A percentile compares a stretch with the other conserved stretches of the same genome.
phyloP scores from a whole-genome alignment of 2,888 invertebrate genomes.

The Pediacus dermestoides region DNA sequence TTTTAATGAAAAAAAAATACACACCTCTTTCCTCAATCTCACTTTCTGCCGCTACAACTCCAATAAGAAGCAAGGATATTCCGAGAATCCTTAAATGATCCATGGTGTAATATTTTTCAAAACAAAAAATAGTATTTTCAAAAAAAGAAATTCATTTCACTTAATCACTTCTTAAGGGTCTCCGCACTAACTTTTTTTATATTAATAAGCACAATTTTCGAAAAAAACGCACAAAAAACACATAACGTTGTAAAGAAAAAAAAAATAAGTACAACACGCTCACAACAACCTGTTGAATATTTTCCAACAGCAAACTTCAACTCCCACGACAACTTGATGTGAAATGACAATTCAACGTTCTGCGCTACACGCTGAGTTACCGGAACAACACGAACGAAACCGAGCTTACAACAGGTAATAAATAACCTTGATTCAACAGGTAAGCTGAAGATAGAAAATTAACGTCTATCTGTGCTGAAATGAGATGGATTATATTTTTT shows the following conservation, averaged over 20 bases:
- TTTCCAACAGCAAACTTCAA: slow-evolving; percentile 15
- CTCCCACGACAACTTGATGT: slow-evolving; percentile 27
- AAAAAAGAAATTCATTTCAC: slow-evolving; percentile 17
- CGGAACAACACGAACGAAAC: slow-evolving; percentile 18
- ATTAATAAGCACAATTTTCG: slow-evolving; percentile 4
- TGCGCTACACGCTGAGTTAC: slow-evolving; percentile 20
- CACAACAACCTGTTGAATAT: slow-evolving; percentile 32
- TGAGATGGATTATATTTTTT: slow-evolving; percentile 13
- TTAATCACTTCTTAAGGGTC: slow-evolving; percentile 6
- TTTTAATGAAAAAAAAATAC: slow-evolving; percentile 16
- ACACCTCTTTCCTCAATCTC: slow-evolving; percentile 40
- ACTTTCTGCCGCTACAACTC: slow-evolving; percentile 12
- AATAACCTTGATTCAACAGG: slow-evolving; percentile 23
- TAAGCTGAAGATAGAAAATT: slow-evolving; percentile 19
- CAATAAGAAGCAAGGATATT: slow-evolving; percentile 14
- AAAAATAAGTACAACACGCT: slow-evolving; percentile 24
- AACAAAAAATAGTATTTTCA: too few species aligned
- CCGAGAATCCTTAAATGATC: slow-evolving; percentile 19
- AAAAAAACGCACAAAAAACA: slow-evolving; percentile 4
- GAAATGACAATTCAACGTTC: slow-evolving; percentile 26
- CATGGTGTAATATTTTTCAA: slow-evolving; percentile 17
- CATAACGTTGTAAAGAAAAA: slow-evolving; percentile 10
- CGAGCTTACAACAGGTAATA: slow-evolving; percentile 21
- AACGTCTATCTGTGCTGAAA: slow-evolving; percentile 8
- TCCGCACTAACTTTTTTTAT: too few species aligned